Percentiles rank a stretch among this genome's conserved stretches.
These are phyloP conservation scores for Dryobota labecula DNA, from an alignment of 2,888 invertebrate genomes.

Conservation along the genomic window DNA sequence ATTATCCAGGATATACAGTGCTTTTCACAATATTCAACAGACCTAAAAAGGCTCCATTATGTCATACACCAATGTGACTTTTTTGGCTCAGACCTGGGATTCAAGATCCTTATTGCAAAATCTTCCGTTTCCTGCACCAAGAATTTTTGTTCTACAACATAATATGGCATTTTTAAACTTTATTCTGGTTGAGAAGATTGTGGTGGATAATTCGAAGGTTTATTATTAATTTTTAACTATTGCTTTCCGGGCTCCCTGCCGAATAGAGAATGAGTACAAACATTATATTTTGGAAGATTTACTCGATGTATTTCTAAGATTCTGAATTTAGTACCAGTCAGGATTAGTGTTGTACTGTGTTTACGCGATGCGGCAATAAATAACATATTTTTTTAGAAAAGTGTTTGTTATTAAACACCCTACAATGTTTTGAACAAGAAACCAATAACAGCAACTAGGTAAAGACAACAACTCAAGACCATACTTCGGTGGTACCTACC, in stretches of 20 bases:
- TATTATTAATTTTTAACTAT: background rate
- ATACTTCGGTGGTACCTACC: too few relatives aligned
- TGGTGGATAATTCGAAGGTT: slow-evolving; percentile 9
- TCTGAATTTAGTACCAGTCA: background rate
- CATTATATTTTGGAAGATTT: slow-evolving; percentile 17
- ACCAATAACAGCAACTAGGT: too few relatives aligned
- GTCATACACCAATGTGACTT: background rate
- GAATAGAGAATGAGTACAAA: background rate
- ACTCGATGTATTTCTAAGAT: background rate
- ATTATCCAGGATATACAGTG: background rate
- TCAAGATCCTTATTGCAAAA: background rate
- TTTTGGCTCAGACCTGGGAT: background rate
- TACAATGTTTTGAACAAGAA: too few relatives aligned
- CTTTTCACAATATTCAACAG: background rate
- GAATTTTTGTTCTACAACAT: background rate
- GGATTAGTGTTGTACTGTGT: slow-evolving; percentile 18
- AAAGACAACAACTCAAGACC: too few relatives aligned
- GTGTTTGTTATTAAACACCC: slow-evolving; percentile 46
- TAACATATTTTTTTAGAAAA: slow-evolving; percentile 44
- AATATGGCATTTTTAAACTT: background rate
- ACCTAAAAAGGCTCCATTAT: background rate
- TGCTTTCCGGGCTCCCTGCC: background rate
- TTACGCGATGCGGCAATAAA: slow-evolving; percentile 43
- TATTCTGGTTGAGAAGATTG: background rate
- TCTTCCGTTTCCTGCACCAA: background rate